Base-by-base conservation (phyloP, 2,888 invertebrate genomes). In the Latheticus oryzae region DNA sequence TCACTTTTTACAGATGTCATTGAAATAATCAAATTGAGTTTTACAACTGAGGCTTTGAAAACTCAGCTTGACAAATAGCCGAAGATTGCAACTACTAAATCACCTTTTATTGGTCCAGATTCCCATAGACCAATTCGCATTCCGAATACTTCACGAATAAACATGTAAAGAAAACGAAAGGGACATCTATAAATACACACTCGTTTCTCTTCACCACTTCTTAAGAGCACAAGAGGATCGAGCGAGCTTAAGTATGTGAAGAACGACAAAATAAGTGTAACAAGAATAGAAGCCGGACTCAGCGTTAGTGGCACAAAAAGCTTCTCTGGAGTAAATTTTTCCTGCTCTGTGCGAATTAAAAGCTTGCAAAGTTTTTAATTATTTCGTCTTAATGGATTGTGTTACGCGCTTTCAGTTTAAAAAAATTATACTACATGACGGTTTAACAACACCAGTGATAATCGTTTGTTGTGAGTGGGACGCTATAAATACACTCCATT, bases 101-200 rank as follows among this genome's bases (percentile, higher is more conserved):
- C 47, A 47, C 47, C 24, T 33, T 47, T 47, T 47, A 47, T 47
- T 47, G 47, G 33, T 15, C 12, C 47, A 12, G 47, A 35, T 32
- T 24, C 13, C 9, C 15, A 2, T 15, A 15, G 42, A 11, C 5
- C 42, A 8, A 8, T 24, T 19, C 38, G 23, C 38, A 38, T 38
- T 38, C 45, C 15, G 15, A 13, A 16, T 16, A 42, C 45, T 45
- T 19, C 35, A 7, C 21, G 33, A 12, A 47, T 47, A 47, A 47
- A 47, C 47, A 47, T 47, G 33, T 47, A 47, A 12, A 9, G 11
- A 28, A 28, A 16, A 35, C 16, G 17, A 23, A 38, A 38, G 23
- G 23, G 23, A 38, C 21, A 38, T 23, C 38, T 23, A 38, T 38
- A 38, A 38, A 38, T 23, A 38, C 38, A 23, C 23, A 38, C 21